These are phyloP conservation scores for Caiman crocodilus DNA, from an alignment of 2,797 vertebrate genomes.

Conservation along the genomic window DNA sequence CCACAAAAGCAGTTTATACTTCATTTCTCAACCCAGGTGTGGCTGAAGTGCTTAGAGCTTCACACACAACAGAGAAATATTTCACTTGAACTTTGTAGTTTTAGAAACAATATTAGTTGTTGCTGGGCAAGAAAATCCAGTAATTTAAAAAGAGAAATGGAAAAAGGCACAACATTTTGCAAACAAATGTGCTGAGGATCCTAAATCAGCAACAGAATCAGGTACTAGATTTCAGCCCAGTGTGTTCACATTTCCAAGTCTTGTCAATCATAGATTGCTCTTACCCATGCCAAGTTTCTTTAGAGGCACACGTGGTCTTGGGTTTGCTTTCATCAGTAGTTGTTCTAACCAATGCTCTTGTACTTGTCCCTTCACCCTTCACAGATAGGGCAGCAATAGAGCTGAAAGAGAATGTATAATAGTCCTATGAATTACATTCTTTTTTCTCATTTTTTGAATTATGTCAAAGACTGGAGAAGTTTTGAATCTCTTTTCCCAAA, in stretches of 20 bases:
- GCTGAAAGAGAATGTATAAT: conserved; percentile 74
- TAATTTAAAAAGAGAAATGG: background rate
- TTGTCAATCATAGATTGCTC: conserved; percentile 30
- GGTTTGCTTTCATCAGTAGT: conserved; percentile 85
- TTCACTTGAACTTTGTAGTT: background rate
- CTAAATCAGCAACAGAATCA: background rate
- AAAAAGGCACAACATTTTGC: background rate
- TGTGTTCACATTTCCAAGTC: background rate
- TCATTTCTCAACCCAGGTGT: background rate
- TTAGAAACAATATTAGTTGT: background rate
- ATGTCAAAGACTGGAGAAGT: background rate
- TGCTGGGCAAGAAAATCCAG: too few relatives aligned
- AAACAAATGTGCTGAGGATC: background rate
- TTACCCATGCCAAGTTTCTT: conserved; percentile 97
- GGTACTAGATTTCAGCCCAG: background rate
- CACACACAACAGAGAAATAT: background rate
- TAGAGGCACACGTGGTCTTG: conserved; percentile 85
- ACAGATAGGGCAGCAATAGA: conserved; percentile 81
- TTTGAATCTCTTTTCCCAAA: background rate
- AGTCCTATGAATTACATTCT: too few relatives aligned
- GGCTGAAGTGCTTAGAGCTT: background rate
- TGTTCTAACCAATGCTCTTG: conserved; percentile 80
- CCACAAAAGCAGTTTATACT: background rate
- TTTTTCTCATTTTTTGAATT: too few relatives aligned
- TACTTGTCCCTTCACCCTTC: conserved; percentile 79